These are phyloP conservation scores for fruit fly (Drosophila melanogaster) DNA, from an alignment of 1,140 invertebrate species.

Conservation along the genomic window DNA sequence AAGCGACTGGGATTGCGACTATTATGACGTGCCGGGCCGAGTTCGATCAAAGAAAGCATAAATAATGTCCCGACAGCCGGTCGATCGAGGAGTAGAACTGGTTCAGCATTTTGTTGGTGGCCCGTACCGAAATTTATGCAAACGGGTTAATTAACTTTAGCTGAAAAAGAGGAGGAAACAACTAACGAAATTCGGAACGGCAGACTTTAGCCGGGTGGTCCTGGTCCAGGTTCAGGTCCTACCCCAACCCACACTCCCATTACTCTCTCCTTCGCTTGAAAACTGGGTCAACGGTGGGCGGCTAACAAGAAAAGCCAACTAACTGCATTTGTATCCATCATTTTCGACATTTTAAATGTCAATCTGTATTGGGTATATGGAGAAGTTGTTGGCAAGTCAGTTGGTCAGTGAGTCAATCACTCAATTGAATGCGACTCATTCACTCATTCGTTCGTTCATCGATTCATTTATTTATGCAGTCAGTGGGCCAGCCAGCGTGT, in stretches of 20 bases:
- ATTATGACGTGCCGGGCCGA: constrained; percentile 75
- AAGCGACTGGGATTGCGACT: constrained; percentile 39
- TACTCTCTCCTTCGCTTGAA: constrained; percentile 14
- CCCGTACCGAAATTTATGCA: constrained; percentile 70
- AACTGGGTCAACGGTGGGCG: constrained; percentile 74
- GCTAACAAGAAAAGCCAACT: constrained; percentile 60
- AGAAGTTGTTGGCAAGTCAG: constrained; percentile 27
- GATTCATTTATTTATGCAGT: constrained; percentile 55
- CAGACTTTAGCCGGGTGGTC: constrained; percentile 66
- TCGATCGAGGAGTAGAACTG: constrained; percentile 48
- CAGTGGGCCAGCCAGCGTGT: constrained; percentile 57
- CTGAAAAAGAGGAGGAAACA: constrained; percentile 12
- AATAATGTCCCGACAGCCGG: constrained; percentile 60
- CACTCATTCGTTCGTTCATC: constrained; percentile 22
- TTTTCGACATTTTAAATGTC: constrained; percentile 76
- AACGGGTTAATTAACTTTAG: constrained; percentile 78
- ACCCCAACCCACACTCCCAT: constrained; percentile 2
- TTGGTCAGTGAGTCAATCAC: constrained; percentile 49
- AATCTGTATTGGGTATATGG: constrained; percentile 50
- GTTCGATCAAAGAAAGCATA: constrained; percentile 82
- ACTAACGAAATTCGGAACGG: constrained; percentile 59
- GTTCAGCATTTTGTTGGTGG: constrained; percentile 39
- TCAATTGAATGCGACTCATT: constrained; percentile 26
- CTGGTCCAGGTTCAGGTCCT: background rate
- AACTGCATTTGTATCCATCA: constrained; percentile 64